These are phyloP conservation scores for Meandrusa payeni DNA, from an alignment of 2,888 invertebrate species.

Conservation along the genomic window DNA sequence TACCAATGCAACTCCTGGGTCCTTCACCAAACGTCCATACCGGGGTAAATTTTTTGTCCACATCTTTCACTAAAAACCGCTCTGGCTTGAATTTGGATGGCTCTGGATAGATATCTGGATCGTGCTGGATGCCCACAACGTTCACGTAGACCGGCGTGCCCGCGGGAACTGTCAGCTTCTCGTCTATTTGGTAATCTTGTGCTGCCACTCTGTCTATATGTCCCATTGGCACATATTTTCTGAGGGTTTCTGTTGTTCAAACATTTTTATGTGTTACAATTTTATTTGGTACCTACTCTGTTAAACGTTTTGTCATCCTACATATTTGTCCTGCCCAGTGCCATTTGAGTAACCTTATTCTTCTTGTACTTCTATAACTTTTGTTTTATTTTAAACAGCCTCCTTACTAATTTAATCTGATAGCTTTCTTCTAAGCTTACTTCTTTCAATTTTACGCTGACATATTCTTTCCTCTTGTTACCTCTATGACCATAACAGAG, in stretches of 20 bases:
- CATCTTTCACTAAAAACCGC: slow-evolving; percentile 4
- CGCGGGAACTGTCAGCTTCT: slow-evolving; percentile 20
- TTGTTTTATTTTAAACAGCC: too few relatives aligned
- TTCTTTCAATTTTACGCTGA: too few relatives aligned
- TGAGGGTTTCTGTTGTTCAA: slow-evolving; percentile 12
- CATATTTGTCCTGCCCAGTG: too few relatives aligned
- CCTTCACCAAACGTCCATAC: slow-evolving; percentile 24
- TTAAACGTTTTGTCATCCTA: too few relatives aligned
- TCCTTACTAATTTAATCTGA: too few relatives aligned
- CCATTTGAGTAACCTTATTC: too few relatives aligned
- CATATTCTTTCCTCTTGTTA: too few relatives aligned
- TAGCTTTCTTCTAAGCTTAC: too few relatives aligned
- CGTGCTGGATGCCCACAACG: slow-evolving; percentile 18
- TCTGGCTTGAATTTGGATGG: slow-evolving; percentile 3
- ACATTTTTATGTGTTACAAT: too few relatives aligned
- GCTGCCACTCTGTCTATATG: slow-evolving; percentile 25
- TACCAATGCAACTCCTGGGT: slow-evolving; percentile 28
- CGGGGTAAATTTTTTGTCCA: not conserved
- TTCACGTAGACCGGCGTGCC: slow-evolving; percentile 29
- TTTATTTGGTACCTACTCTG: too few relatives aligned
- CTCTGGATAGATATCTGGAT: slow-evolving; percentile 7
- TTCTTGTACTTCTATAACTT: too few relatives aligned
- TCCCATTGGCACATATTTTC: slow-evolving; percentile 24
- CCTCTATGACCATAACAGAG: too few relatives aligned
- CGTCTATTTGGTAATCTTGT: slow-evolving; percentile 27